Percentiles rank a stretch among this genome's conserved stretches.
phyloP scores from a whole-genome alignment of 2,113 vertebrate genomes.

The Siniperca knerii region DNA sequence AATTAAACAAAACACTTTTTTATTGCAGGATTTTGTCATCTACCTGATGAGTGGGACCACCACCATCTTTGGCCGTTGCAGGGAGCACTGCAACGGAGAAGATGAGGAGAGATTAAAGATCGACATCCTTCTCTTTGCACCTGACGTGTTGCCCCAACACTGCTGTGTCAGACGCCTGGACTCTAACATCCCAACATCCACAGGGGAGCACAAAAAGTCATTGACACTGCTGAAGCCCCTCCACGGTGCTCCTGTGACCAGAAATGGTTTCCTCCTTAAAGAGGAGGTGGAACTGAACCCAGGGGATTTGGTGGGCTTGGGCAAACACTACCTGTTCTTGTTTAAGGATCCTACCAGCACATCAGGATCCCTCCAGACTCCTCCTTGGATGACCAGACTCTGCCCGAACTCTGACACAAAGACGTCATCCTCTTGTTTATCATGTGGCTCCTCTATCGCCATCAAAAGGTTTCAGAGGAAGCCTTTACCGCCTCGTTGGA shows the following conservation, averaged over 20 bases:
- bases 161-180: conserved; percentile 82
- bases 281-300: conserved; percentile 79
- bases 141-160: conserved; percentile 84
- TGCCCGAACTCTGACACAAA: conserved; percentile 50
- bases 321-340: conserved; percentile 86
- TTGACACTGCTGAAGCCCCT: conserved; percentile 78
- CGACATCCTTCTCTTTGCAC: conserved; percentile 84
- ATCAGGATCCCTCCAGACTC: conserved; percentile 53
- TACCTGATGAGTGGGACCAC: conserved; percentile 83
- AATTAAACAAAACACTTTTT: neutral
- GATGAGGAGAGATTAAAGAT: conserved; percentile 82
- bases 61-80: conserved; percentile 82
- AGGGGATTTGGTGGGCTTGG: conserved; percentile 85
- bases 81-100: conserved; percentile 73
- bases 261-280: conserved; percentile 80
- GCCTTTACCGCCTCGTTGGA: conserved; percentile 64
- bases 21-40: conserved; percentile 84
- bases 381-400: conserved; percentile 79
- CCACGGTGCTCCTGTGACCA: conserved; percentile 79
- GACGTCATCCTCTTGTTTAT: conserved; percentile 56
- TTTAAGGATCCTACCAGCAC: conserved; percentile 84
- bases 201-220: conserved; percentile 60
- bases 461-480: conserved; percentile 37
- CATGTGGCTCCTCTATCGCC: conserved; percentile 60
- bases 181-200: conserved; percentile 20